A percentile compares a stretch with the other conserved stretches of the same genome.
phyloP scores from a whole-genome alignment of 2,888 invertebrate genomes.

The Tenthredo distinguenda region DNA sequence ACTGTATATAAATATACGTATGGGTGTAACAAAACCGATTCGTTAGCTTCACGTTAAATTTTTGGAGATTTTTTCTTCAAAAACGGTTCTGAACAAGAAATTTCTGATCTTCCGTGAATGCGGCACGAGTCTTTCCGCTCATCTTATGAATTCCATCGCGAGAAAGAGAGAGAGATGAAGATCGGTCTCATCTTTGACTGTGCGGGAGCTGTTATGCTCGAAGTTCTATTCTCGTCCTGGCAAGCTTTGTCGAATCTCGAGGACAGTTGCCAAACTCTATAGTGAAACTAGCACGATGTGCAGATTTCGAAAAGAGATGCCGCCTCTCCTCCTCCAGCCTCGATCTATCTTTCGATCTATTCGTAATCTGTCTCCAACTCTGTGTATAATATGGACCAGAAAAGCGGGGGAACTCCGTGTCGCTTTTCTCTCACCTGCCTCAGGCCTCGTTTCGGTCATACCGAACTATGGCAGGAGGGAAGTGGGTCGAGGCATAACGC shows the following conservation, averaged over 20 bases:
- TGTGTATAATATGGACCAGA: not conserved
- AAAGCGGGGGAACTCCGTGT: not conserved
- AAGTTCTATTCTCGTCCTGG: constrained; percentile 29
- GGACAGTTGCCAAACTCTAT: constrained; percentile 25
- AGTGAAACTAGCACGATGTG: not conserved
- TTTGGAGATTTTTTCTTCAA: not conserved
- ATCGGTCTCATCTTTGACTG: not conserved
- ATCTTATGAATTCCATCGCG: not conserved
- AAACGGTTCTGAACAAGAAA: no score
- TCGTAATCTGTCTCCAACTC: not conserved
- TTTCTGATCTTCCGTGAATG: no score
- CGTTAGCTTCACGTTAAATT: not conserved
- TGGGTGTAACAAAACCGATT: not conserved
- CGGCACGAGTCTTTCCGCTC: no score
- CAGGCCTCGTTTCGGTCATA: constrained; percentile 6
- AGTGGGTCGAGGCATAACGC: not conserved
- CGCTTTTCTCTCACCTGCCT: constrained; percentile 20
- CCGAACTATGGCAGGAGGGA: constrained; percentile 9
- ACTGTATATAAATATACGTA: no score
- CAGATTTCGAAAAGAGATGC: not conserved
- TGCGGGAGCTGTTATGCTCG: not conserved
- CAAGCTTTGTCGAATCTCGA: constrained; percentile 29
- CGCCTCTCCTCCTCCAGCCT: no score
- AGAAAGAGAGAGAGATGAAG: not conserved
- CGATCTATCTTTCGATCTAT: not conserved